Conservation (phyloP, 1,140 invertebrate species). For the Zaprionus camerounensis region DNA sequence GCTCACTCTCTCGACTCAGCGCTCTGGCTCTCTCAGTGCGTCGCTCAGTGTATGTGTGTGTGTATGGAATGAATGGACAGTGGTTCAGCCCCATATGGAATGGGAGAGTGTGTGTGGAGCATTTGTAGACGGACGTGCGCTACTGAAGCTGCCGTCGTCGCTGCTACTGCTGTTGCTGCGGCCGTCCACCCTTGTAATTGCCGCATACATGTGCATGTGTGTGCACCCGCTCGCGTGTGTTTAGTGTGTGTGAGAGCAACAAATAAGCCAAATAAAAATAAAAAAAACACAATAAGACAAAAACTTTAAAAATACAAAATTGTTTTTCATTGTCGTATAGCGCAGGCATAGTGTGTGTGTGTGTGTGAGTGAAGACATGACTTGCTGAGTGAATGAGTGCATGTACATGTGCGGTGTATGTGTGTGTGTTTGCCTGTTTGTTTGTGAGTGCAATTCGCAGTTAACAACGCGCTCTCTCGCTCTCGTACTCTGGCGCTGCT, state of each 20-base stretch:
- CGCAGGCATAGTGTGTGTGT: conserved; percentile 13
- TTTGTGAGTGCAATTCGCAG: conserved; percentile 45
- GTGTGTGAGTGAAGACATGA: conserved; percentile 12
- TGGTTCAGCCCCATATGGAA: conserved; percentile 33
- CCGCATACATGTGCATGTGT: conserved; percentile 35
- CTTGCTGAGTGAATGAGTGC: conserved; percentile 21
- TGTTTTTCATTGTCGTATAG: conserved; percentile 56
- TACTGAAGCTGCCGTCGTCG: conserved; percentile 15
- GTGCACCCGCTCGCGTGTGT: conserved; percentile 34
- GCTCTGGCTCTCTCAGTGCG: conserved; percentile 22
- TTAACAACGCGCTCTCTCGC: conserved; percentile 6
- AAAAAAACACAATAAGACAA: conserved; percentile 65
- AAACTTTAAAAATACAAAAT: conserved; percentile 53
- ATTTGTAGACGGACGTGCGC: conserved; percentile 27
- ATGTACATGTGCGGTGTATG: background rate
- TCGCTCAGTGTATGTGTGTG: conserved; percentile 17
- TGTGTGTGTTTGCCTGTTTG: conserved; percentile 16
- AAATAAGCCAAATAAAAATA: conserved; percentile 47
- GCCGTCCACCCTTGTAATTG: conserved; percentile 75
- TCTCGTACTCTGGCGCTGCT: conserved; percentile 2
- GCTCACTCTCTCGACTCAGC: conserved; percentile 14
- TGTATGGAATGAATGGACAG: conserved; percentile 61
- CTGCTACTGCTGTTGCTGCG: conserved; percentile 28
- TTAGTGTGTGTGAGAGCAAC: conserved; percentile 35
- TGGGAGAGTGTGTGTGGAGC: conserved; percentile 19